phyloP scores from a whole-genome alignment of 2,113 vertebrate species.

The Hystrix cristata region DNA sequence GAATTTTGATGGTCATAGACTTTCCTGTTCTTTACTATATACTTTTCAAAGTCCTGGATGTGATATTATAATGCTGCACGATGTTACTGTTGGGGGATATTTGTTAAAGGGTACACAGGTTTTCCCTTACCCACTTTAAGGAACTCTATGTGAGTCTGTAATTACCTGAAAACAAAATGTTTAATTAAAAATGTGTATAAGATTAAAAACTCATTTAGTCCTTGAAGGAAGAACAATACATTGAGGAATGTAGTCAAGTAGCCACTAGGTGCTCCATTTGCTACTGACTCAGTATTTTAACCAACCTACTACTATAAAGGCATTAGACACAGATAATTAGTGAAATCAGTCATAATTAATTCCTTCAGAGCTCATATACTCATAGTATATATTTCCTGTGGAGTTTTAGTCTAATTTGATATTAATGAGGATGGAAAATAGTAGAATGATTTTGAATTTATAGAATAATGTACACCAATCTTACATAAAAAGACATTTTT shows the following conservation, averaged over 20 bases:
- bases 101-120: neutral
- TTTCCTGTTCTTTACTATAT: neutral
- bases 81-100: neutral
- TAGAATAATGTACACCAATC: conserved; percentile 82
- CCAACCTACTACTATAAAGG: conserved; percentile 85
- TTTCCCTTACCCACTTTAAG: neutral
- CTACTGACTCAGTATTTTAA: conserved; percentile 83
- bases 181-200: conserved; percentile 30
- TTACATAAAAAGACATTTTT: conserved; percentile 82
- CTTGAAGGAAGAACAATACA: neutral
- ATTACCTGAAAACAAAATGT: conserved; percentile 1
- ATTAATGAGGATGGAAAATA: conserved; percentile 87
- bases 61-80: neutral
- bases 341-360: conserved; percentile 90
- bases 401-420: conserved; percentile 85
- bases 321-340: conserved; percentile 88
- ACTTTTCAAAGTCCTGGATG: neutral
- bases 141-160: neutral
- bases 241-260: conserved; percentile 60
- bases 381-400: conserved; percentile 84
- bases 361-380: conserved; percentile 80
- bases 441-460: conserved; percentile 84
- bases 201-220: conserved; percentile 52
- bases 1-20: neutral
- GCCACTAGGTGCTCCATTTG: conserved; percentile 80